Evolutionary conservation across 2,797 vertebrate species (phyloP).

Genomic region (Syngnathus rostellatus): DNA sequence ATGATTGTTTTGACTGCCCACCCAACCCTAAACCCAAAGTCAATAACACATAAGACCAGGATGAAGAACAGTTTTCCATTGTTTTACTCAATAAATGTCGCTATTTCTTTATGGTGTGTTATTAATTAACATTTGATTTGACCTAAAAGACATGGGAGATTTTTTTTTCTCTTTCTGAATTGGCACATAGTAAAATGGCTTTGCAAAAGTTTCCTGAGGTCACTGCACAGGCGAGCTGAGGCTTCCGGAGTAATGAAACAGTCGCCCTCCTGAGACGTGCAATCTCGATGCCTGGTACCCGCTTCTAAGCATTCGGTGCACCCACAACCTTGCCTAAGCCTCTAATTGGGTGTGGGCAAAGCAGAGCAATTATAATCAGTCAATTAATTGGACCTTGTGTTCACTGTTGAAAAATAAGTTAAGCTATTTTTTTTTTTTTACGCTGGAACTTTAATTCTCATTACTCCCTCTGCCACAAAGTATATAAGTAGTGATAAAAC

Average conservation of each 20-base stretch:
- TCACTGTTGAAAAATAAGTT: constrained; percentile 32
- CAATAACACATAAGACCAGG: too few species aligned
- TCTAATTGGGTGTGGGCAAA: constrained; percentile 56
- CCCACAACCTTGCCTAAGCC: constrained; percentile 48
- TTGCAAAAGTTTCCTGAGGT: constrained; percentile 36
- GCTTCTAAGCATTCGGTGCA: constrained; percentile 40
- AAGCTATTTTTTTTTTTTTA: constrained; percentile 23
- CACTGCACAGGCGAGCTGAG: constrained; percentile 23
- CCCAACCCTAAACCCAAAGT: too few species aligned
- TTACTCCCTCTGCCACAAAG: constrained; percentile 21
- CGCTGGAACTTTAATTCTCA: constrained; percentile 14
- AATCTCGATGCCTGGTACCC: constrained; percentile 54
- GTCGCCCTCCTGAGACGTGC: constrained; percentile 44
- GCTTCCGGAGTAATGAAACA: constrained; percentile 56
- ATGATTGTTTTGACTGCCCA: too few species aligned
- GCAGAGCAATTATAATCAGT: constrained; percentile 60
- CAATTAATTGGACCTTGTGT: constrained; percentile 67
- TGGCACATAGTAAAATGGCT: neutral
- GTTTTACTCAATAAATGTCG: too few species aligned
- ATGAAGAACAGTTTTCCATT: too few species aligned
- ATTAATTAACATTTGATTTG: too few species aligned
- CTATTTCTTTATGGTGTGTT: too few species aligned
- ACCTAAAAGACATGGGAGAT: too few species aligned
- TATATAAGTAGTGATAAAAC: constrained; percentile 23
- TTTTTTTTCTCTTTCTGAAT: neutral